Base-by-base conservation (phyloP, 1,140 invertebrate genomes). In the Drosophila paulistorum region DNA sequence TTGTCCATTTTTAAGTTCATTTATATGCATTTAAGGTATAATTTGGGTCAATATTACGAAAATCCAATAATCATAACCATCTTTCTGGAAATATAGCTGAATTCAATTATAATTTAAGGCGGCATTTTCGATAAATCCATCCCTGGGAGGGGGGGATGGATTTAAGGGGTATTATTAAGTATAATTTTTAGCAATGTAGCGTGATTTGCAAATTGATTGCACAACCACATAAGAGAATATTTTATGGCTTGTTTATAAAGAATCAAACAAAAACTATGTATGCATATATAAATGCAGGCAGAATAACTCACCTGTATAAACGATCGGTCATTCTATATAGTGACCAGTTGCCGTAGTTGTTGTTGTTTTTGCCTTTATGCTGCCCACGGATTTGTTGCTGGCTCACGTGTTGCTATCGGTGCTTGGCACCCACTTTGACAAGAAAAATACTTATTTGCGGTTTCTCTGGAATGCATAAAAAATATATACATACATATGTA, bases 301-400 rank as follows among this genome's bases (percentile, higher is more conserved):
- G 14, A 45, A 54, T 65, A 33, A 69, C 67, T 68, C 51, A 74
- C 78, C 75, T 74, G 68, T 78, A 77, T 26, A 74, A 65, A 41
- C 68, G 74, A n/a, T 80, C 78, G 30, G 75, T 66, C 78, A 80
- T 80, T 30, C 70, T 26, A 67, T 57, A 20, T 23, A 23, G 45
- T 48, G 14, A 7, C 7, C 7, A 17, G 41, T 61, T 26, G 23
- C 23, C 23, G 23, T 17, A 17, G 17, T 23, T 23, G 23, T 26
- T 26, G 23, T 26, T 55, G 23, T 14, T 61, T 10, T 58, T 26
- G 60, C 54, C 33, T 55, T 61, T 72, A 76, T 72, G 74, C 37
- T 76, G 14, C 20, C 11, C 20, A 39, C 37, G 23, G 23, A 1
- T 39, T 30, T 30, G 30, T 30, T 30, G 30, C 6, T 30, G 30